A percentile compares a stretch with the other conserved stretches of the same genome.
Conservation (phyloP, 2,797 vertebrate genomes). For the Helicolenus hilgendorfi region DNA sequence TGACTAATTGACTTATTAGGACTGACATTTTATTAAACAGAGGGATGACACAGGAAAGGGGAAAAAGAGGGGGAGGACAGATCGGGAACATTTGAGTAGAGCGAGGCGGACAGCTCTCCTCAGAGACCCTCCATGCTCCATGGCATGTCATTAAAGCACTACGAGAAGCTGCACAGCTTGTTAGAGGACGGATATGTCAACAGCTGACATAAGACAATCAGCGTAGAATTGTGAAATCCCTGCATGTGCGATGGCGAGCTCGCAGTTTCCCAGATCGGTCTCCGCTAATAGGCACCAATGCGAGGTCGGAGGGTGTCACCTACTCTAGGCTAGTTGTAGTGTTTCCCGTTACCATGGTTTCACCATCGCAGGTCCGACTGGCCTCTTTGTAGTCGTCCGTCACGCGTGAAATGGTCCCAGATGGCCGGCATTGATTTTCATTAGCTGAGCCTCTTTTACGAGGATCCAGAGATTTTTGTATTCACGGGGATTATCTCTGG, state of each 20-base stretch:
- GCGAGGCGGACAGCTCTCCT: slow-evolving; percentile 44
- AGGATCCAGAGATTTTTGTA: slow-evolving; percentile 29
- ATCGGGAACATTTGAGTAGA: slow-evolving; percentile 20
- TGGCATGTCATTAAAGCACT: slow-evolving; percentile 48
- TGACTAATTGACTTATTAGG: slow-evolving; percentile 57
- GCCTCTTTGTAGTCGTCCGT: slow-evolving; percentile 55
- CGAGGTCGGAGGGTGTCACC: slow-evolving; percentile 35
- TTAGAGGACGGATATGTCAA: slow-evolving; percentile 64
- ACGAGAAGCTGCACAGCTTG: slow-evolving; percentile 16
- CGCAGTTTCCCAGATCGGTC: not conserved
- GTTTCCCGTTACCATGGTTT: slow-evolving; percentile 71
- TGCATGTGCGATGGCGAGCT: not conserved
- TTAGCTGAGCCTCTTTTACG: slow-evolving; percentile 59
- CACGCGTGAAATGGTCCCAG: slow-evolving; percentile 63
- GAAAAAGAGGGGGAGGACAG: slow-evolving; percentile 18
- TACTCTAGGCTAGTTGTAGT: not conserved
- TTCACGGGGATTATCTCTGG: slow-evolving; percentile 53
- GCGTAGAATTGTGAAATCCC: not conserved
- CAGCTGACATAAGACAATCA: slow-evolving; percentile 54
- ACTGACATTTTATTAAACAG: slow-evolving; percentile 30
- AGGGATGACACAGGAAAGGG: slow-evolving; percentile 1
- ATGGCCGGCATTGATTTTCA: slow-evolving; percentile 76
- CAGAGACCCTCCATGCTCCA: slow-evolving; percentile 18
- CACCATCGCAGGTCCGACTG: slow-evolving; percentile 20
- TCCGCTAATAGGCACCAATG: slow-evolving; percentile 46